Evolutionary conservation across 2,797 vertebrate genomes (phyloP).

Genomic region (Erithacus rubecula): DNA sequence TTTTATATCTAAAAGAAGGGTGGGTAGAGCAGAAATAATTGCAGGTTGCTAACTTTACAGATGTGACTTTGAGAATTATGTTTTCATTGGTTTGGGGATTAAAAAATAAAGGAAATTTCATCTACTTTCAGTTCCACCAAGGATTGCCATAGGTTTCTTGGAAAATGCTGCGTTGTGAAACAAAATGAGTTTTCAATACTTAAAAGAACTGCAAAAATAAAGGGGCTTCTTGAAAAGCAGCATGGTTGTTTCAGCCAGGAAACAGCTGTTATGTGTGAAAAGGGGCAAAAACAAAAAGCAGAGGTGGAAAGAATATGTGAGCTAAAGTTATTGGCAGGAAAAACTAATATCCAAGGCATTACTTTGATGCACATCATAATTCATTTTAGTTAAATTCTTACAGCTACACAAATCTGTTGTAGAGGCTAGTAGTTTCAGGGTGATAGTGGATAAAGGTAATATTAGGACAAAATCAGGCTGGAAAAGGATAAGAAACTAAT

Average conservation of each 20-base stretch:
- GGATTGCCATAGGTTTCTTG: neutral
- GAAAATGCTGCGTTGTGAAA: neutral
- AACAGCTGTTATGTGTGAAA: neutral
- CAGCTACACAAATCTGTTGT: neutral
- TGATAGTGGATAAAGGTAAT: neutral
- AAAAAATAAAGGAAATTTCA: neutral
- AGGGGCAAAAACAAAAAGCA: neutral
- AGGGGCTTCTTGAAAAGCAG: neutral
- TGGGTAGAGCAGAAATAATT: neutral
- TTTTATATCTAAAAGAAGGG: neutral
- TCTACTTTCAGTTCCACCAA: neutral
- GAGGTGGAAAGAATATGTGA: neutral
- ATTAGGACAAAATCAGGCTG: neutral
- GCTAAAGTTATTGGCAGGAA: neutral
- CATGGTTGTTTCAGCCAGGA: neutral
- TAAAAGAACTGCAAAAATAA: neutral
- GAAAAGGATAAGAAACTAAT: neutral
- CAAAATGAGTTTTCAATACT: neutral
- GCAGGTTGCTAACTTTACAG: neutral
- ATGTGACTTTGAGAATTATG: rapidly evolving
- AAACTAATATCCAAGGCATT: neutral
- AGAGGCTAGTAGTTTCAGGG: neutral
- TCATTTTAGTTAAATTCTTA: neutral
- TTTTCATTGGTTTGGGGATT: neutral
- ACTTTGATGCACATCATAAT: neutral